Conservation (phyloP, 2,797 vertebrate genomes). For the Vultur gryphus region DNA sequence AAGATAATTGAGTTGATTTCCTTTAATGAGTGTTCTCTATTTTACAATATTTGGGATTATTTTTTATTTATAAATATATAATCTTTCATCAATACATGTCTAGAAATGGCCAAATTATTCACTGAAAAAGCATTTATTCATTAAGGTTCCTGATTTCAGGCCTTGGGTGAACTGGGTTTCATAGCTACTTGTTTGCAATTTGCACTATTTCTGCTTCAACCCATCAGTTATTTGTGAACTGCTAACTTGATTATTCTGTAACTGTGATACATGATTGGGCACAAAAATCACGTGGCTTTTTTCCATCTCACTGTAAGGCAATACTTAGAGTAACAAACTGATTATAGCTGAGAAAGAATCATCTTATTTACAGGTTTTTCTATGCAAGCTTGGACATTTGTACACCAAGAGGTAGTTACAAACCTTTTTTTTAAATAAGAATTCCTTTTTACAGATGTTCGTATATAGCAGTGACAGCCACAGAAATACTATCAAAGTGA, state of each 20-base stretch:
- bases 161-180: background rate
- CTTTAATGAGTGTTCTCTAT: constrained; percentile 64
- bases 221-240: background rate
- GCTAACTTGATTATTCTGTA: background rate
- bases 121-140: background rate
- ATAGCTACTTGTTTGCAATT: background rate
- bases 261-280: background rate
- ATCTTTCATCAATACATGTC: constrained; percentile 63
- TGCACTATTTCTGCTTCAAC: background rate
- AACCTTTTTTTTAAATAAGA: background rate
- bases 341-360: background rate
- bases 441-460: background rate
- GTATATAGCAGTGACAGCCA: background rate
- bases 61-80: constrained; percentile 74
- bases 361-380: background rate
- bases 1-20: constrained; percentile 73
- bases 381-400: background rate
- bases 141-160: background rate
- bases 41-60: constrained; percentile 57
- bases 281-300: background rate
- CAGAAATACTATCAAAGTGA: background rate
- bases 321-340: background rate
- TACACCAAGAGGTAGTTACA: background rate
- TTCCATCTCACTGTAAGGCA: background rate
- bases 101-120: constrained; percentile 21